Evolutionary conservation across 2,888 invertebrate genomes (phyloP).

Genomic region (Adelphocoris suturalis): DNA sequence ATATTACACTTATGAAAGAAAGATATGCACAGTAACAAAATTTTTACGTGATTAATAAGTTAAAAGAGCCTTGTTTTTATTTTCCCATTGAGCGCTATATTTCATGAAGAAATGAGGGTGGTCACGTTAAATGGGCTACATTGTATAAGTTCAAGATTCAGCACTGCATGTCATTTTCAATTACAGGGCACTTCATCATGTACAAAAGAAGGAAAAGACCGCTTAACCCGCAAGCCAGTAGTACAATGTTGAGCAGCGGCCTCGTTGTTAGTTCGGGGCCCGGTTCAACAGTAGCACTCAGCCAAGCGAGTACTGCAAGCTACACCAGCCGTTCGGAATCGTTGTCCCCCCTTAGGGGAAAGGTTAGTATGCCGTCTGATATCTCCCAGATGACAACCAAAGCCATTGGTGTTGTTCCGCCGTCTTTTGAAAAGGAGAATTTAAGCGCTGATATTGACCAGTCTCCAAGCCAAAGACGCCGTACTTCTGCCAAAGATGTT

Average conservation of each 20-base stretch:
- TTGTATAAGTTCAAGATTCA: no score
- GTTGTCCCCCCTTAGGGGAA: conserved; percentile 12
- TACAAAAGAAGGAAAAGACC: conserved; percentile 65
- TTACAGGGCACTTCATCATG: conserved; percentile 69
- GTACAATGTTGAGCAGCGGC: conserved; percentile 65
- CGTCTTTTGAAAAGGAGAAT: conserved; percentile 58
- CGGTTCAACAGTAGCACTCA: conserved; percentile 54
- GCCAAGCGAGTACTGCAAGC: conserved; percentile 58
- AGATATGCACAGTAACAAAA: no score
- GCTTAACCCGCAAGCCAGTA: conserved; percentile 63
- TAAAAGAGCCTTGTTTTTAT: no score
- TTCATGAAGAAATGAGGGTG: no score
- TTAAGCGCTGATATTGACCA: background rate
- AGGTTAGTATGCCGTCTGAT: conserved; percentile 15
- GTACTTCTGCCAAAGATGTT: conserved; percentile 40
- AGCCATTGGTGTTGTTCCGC: conserved; percentile 25
- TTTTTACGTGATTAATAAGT: no score
- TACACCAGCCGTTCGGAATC: background rate
- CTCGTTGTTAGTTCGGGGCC: conserved; percentile 43
- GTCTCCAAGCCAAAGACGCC: background rate
- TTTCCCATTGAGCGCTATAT: no score
- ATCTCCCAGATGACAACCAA: conserved; percentile 38
- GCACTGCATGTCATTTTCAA: background rate
- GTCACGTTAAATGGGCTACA: no score
- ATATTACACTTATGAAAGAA: no score